Evolutionary conservation across 2,888 invertebrate species (phyloP).

Genomic region (Stomorhina lunata): DNA sequence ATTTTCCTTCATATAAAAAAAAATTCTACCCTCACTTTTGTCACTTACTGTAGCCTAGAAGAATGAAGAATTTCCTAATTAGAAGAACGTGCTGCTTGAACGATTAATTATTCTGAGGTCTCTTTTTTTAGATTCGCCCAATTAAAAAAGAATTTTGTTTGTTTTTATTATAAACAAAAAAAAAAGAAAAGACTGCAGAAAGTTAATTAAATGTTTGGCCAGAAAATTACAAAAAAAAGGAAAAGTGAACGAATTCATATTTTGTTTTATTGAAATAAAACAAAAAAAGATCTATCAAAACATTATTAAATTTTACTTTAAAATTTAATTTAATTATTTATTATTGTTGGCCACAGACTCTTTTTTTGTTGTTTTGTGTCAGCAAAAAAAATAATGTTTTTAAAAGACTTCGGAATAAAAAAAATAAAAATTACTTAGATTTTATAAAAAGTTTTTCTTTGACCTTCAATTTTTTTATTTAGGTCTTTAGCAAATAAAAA

Average conservation of each 20-base stretch:
- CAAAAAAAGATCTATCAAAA: background rate
- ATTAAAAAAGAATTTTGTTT: background rate
- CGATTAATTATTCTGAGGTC: background rate
- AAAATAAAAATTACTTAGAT: too few species aligned
- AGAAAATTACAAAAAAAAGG: background rate
- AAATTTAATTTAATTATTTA: background rate
- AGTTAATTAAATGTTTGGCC: slow-evolving; percentile 1
- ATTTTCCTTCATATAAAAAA: too few species aligned
- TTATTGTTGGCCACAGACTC: background rate
- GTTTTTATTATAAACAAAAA: background rate
- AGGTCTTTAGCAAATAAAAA: too few species aligned
- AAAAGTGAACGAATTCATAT: background rate
- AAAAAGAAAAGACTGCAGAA: too few species aligned
- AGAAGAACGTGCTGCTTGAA: background rate
- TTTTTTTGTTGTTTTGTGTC: too few species aligned
- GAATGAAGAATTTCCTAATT: background rate
- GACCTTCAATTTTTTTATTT: too few species aligned
- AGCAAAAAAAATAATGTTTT: background rate
- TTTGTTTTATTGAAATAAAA: background rate
- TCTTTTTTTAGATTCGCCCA: background rate
- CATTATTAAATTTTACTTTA: background rate
- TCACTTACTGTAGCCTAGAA: background rate
- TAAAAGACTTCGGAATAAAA: too few species aligned
- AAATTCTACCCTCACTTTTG: background rate
- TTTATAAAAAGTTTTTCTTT: too few species aligned